phyloP scores from a whole-genome alignment of 1,140 invertebrate genomes.

The Trialeurodes vaporariorum region DNA sequence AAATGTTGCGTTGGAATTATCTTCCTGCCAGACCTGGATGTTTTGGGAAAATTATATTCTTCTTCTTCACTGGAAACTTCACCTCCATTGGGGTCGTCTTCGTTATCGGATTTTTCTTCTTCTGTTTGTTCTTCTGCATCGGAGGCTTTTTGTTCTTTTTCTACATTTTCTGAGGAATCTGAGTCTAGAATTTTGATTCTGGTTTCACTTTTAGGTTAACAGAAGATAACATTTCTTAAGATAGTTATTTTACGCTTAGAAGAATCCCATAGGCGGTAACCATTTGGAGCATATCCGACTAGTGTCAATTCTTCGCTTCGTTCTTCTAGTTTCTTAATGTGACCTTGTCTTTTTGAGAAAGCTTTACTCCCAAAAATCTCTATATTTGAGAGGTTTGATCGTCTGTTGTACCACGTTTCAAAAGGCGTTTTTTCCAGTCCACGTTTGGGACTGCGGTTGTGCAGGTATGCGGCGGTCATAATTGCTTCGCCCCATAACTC shows the following conservation, averaged over 20 bases:
- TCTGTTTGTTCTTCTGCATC: neutral
- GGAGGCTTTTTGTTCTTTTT: neutral
- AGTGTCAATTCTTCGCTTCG: neutral
- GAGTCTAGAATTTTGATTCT: neutral
- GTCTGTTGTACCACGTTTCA: conserved; percentile 11
- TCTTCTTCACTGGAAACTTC: neutral
- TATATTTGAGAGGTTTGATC: conserved; percentile 23
- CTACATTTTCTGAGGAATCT: neutral
- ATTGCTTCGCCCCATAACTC: conserved; percentile 30
- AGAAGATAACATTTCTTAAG: neutral
- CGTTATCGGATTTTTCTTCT: neutral
- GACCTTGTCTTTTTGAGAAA: neutral
- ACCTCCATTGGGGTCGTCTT: neutral
- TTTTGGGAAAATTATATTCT: neutral
- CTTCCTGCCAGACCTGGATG: no score
- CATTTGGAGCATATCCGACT: neutral
- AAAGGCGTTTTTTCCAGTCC: conserved; percentile 12
- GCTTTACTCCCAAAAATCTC: conserved; percentile 26
- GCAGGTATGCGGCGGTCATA: conserved; percentile 10
- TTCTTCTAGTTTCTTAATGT: neutral
- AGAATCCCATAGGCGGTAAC: neutral
- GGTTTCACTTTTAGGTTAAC: conserved; percentile 2
- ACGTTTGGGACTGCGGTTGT: conserved; percentile 14
- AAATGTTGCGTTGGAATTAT: no score
- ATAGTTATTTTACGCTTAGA: neutral